Evolutionary conservation across 2,888 invertebrate species (phyloP), one percentile per base, ranked within the genome.

Genomic region (Oeneis ivallda): DNA sequence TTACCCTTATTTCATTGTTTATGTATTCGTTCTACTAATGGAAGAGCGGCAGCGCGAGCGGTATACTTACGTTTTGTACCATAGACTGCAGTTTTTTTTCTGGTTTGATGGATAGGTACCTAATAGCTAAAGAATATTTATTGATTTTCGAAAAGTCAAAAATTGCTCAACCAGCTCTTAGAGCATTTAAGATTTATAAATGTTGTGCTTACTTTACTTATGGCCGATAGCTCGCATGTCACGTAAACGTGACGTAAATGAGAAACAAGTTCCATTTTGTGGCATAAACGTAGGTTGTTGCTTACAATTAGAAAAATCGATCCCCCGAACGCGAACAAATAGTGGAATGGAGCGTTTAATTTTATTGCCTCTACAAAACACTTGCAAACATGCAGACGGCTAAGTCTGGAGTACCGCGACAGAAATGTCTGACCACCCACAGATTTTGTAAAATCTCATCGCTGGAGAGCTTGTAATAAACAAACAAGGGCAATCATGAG

Each of bases 231-330:
- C 62, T 71, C 41, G 71, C 71, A 71, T 70, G 73, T 67, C 65
- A 19, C 60, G 60, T 47, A 59, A 60, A 47, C 57, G 61, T 68
- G 67, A 70, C 68, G 68, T 70, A 66, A 72, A 72, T 66, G 71
- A 70, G 70, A 71, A 72, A 71, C 75, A 72, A 72, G 74, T 74
- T 75, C 70, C 66, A 65, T 68, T 71, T 59, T 61, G 63, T 70
- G 67, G 64, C 61, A 70, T 47, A 50, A 45, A 41, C 62, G 13
- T 65, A 65, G 72, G 72, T 47, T 67, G 65, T 66, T 72, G 73
- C 74, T 75, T 74, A 78, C 79, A 79, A 80, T 79, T 80, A 80
- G 75, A 77, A 79, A 78, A 81, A 85, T 84, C 84, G 85, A 86
- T 86, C 75, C 71, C 67, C 70, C 65, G 70, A 68, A 70, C 71